phyloP scores from a whole-genome alignment of 2,888 invertebrate species.

The Epirrhoe alternata region DNA sequence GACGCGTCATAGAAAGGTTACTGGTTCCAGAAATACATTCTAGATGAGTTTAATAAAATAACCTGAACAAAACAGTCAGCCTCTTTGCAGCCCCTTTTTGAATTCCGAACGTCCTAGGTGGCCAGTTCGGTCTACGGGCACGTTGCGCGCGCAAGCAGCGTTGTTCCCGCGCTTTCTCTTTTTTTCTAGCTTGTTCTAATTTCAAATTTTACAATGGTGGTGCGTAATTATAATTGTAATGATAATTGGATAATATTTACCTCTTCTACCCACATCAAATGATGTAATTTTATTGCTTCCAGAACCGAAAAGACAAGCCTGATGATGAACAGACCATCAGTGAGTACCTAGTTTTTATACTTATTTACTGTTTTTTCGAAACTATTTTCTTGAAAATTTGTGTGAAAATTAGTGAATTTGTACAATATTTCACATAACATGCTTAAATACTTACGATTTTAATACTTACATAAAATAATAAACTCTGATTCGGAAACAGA shows the following conservation, averaged over 20 bases:
- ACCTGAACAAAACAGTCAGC: conserved; percentile 30
- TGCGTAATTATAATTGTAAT: conserved; percentile 51
- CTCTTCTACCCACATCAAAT: conserved; percentile 12
- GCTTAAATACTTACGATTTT: too few relatives aligned
- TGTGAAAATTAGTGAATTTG: too few relatives aligned
- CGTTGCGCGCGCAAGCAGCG: conserved; percentile 61
- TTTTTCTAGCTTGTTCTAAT: conserved; percentile 43
- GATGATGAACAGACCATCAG: conserved; percentile 82
- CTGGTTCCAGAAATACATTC: conserved; percentile 33
- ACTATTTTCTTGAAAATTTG: too few relatives aligned
- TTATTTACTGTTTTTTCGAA: too few relatives aligned
- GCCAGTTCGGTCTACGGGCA: conserved; percentile 64
- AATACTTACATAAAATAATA: too few relatives aligned
- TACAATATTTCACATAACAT: too few relatives aligned
- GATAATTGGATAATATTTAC: conserved; percentile 22
- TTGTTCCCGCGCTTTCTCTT: conserved; percentile 51
- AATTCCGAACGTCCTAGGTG: conserved; percentile 64
- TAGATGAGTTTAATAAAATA: conserved; percentile 21
- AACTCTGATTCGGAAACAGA: too few relatives aligned
- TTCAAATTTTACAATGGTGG: conserved; percentile 62
- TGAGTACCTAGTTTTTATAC: conserved; percentile 56
- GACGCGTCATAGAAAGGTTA: conserved; percentile 37
- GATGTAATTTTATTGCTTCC: conserved; percentile 49
- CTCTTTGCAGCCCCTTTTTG: conserved; percentile 53
- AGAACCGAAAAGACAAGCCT: conserved; percentile 66